These are phyloP conservation scores for Polyommatus icarus DNA, from an alignment of 2,888 invertebrate species.

Conservation along the genomic window DNA sequence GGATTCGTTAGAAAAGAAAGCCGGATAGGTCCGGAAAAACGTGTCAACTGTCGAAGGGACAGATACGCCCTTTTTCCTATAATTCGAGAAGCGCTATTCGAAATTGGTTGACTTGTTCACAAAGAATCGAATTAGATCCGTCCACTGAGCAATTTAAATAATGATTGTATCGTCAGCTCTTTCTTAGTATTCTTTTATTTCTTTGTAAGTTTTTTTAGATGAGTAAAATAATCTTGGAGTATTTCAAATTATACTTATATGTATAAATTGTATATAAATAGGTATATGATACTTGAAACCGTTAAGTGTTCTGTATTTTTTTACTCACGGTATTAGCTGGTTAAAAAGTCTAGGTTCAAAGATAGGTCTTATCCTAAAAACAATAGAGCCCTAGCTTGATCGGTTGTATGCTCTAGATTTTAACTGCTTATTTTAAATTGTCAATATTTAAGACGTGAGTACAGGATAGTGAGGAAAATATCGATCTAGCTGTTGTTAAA, in stretches of 20 bases:
- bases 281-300: no score
- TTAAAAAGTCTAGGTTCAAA: no score
- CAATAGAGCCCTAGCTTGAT: no score
- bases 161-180: constrained; percentile 19
- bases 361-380: no score
- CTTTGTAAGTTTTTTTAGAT: not conserved
- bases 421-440: no score
- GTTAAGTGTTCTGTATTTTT: no score
- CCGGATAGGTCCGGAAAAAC: constrained; percentile 50
- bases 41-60: constrained; percentile 45
- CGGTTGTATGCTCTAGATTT: no score
- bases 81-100: not conserved
- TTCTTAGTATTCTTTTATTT: not conserved
- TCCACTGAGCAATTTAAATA: constrained; percentile 24
- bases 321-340: no score
- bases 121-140: constrained; percentile 30
- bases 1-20: not conserved
- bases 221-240: not conserved
- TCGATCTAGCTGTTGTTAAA: no score
- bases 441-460: no score
- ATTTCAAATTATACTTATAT: not conserved
- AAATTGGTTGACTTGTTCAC: constrained; percentile 27
- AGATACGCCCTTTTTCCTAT: constrained; percentile 27
- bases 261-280: no score
- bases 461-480: no score